A percentile compares a stretch with the other conserved stretches of the same genome.
Conservation (phyloP, 1,140 invertebrate genomes). For the Pogonognathellus flavescens region DNA sequence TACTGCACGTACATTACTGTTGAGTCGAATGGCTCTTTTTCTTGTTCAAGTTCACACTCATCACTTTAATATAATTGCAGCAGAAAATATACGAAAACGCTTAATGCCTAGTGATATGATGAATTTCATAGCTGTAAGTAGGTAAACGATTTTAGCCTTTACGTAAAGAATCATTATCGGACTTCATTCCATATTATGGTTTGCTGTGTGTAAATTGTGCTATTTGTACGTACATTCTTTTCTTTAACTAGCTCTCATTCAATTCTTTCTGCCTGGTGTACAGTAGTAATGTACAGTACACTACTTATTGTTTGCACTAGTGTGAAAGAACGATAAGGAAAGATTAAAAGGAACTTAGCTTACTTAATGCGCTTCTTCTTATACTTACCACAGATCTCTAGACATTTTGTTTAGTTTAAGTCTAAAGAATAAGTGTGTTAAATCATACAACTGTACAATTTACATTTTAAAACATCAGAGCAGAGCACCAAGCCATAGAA, state of each 20-base stretch:
- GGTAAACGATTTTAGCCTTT: no score
- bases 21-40: no score
- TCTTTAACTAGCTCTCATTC: not conserved
- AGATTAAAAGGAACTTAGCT: conserved; percentile 25
- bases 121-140: no score
- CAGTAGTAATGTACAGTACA: not conserved
- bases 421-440: not conserved
- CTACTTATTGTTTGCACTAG: not conserved
- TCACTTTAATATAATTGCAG: no score
- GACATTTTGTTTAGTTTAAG: not conserved
- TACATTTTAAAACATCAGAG: not conserved
- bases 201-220: no score
- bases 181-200: no score
- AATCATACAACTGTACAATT: conserved; percentile 13
- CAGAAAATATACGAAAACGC: no score
- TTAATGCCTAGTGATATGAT: no score
- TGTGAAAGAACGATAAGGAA: conserved; percentile 31
- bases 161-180: no score
- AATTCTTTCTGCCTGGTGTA: not conserved
- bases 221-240: no score
- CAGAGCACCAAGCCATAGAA: not conserved
- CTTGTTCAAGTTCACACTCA: no score
- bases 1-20: no score
- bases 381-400: not conserved
- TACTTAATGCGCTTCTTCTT: conserved; percentile 8